Base-by-base conservation (phyloP, 2,113 vertebrate genomes). In the Trichechus manatus region DNA sequence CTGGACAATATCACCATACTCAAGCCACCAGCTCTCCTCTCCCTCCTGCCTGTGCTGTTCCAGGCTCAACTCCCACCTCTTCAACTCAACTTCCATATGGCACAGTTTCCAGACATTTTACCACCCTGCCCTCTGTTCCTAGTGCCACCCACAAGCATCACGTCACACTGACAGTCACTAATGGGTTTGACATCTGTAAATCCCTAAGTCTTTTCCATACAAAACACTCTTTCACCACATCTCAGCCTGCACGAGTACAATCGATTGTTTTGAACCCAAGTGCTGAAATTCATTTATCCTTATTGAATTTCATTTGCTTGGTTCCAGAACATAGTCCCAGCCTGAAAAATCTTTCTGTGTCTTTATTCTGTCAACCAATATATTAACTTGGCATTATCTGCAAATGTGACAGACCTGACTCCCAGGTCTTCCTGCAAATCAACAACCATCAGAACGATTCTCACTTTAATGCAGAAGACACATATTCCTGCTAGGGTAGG, bases 211-310 rank as follows among this genome's bases (percentile, higher is more conserved):
- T 25, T 11, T 42, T 6, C 84, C 11, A 2, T 1, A 1, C 15
- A 36, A 25, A 56, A 15, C 0, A 3, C 20, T 5, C 6, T 0
- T 1, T 9, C 1, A 11, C 50, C 3, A 0, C 31, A 0, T 3
- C 25, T 59, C 1, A 0, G 0, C 44, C 56, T 14, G 4, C 11
- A 19, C 20, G 4, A 2, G 4, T 0, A 8, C 61, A 2, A 6
- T 1, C 2, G 61, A 8, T 0, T 1, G 25, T 6, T 64, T 10
- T 1, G 27, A 80, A 50, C 36, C 42, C 56, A 33, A 31, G 7
- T 0, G 25, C 44, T n/a, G 42, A 80, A 36, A 10, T 3, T 6
- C 68, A 0, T 6, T 39, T 0, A 1, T 2, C 63, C 42, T 27
- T 0, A 42, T 2, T 1, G 11, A 31, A 27, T 20, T 7, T n/a